These are phyloP conservation scores for Oryzias dopingdopingensis DNA, from an alignment of 2,797 vertebrate genomes.

Conservation along the genomic window DNA sequence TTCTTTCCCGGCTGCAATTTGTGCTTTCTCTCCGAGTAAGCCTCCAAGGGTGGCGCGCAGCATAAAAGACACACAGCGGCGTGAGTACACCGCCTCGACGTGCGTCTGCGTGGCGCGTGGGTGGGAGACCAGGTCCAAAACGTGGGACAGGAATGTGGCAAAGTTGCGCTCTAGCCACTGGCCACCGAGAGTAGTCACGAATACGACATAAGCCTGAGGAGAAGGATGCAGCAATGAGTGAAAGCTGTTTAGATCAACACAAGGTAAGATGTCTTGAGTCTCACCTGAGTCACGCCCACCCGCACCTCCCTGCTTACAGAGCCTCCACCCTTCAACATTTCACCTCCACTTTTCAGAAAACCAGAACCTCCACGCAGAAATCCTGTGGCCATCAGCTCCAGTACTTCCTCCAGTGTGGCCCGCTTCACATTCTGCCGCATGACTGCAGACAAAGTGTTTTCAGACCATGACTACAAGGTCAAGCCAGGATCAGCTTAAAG, in stretches of 20 bases:
- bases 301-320: slow-evolving; percentile 98
- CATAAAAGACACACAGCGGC: slow-evolving; percentile 97
- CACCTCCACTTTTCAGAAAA: slow-evolving; percentile 96
- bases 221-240: neutral
- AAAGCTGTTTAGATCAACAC: neutral
- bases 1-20: slow-evolving; percentile 98
- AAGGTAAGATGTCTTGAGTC: neutral
- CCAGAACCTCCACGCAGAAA: slow-evolving; percentile 96
- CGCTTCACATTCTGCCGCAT: slow-evolving; percentile 98
- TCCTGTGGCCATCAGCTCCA: slow-evolving; percentile 96
- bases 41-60: slow-evolving; percentile 94
- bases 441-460: slow-evolving; percentile 68
- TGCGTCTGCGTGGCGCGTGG: slow-evolving; percentile 97
- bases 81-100: slow-evolving; percentile 96
- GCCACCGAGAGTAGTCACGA: slow-evolving; percentile 93
- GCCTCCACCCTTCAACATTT: slow-evolving; percentile 97
- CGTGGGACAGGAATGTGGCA: slow-evolving; percentile 91
- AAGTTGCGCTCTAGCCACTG: slow-evolving; percentile 99
- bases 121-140: slow-evolving; percentile 95
- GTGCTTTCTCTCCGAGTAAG: slow-evolving; percentile 95
- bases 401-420: slow-evolving; percentile 93
- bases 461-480: neutral
- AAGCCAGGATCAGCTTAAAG: neutral
- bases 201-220: slow-evolving; percentile 93
- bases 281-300: slow-evolving; percentile 97